Percentiles rank a stretch among this genome's conserved stretches.
Conservation (phyloP, 2,113 vertebrate genomes). For the Heterocephalus glaber region DNA sequence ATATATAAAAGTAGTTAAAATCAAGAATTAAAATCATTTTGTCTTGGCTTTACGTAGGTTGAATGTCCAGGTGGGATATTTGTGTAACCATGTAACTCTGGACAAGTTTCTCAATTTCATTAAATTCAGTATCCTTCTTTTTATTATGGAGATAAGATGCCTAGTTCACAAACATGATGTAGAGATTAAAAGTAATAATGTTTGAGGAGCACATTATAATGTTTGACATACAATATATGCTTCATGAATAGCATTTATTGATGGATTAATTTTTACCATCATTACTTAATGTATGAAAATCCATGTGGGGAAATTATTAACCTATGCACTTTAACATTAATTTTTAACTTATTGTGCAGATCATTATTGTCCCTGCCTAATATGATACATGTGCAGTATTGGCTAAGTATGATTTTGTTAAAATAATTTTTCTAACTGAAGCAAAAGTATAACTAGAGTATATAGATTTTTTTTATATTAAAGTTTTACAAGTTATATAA, state of each 20-base stretch:
- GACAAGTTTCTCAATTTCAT: background rate
- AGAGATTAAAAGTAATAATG: background rate
- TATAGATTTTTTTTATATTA: background rate
- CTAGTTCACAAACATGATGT: background rate
- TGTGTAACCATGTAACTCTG: background rate
- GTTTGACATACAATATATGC: background rate
- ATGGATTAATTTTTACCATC: background rate
- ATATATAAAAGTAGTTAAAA: background rate
- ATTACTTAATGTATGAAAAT: background rate
- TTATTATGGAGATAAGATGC: background rate
- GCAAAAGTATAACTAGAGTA: background rate
- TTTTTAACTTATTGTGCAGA: background rate
- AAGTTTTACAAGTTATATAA: background rate
- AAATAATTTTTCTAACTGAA: slow-evolving; percentile 19
- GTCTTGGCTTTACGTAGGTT: accelerated
- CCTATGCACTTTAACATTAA: background rate
- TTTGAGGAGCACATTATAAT: background rate
- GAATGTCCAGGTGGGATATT: background rate
- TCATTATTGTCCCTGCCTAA: background rate
- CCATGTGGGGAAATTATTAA: background rate
- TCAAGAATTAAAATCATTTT: background rate
- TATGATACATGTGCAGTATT: background rate
- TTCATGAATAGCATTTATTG: background rate
- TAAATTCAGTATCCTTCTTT: background rate
- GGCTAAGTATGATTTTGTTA: background rate